Conservation (phyloP, 2,797 vertebrate genomes). For the Prionace glauca region DNA sequence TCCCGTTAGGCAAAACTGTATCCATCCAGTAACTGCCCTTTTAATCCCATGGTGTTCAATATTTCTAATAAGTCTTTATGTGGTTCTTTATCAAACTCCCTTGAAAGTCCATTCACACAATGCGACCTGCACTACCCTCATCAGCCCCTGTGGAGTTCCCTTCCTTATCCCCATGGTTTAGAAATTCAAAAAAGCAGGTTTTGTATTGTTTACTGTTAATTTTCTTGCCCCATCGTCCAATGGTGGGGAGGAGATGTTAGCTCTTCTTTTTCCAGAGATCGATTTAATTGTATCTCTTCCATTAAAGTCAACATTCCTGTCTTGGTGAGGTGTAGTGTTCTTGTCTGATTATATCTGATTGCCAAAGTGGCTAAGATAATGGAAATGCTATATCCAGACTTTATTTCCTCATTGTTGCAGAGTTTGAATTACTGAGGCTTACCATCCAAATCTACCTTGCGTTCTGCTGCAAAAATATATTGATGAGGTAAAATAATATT, state of each 20-base stretch:
- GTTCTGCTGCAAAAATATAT: background rate
- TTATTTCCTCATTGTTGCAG: too few species aligned
- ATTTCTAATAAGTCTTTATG: background rate
- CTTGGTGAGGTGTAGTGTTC: background rate
- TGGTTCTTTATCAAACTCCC: background rate
- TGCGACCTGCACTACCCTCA: background rate
- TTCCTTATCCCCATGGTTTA: background rate
- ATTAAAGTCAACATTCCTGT: background rate
- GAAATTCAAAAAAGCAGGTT: background rate
- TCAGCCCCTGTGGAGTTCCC: background rate
- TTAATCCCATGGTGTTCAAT: background rate
- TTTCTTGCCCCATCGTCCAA: background rate
- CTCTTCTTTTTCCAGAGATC: background rate
- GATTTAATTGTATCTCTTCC: background rate
- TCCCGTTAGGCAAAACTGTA: too few species aligned
- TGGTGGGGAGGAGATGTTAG: too few species aligned
- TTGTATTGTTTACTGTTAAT: background rate
- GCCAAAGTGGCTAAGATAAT: background rate
- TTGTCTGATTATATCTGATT: background rate
- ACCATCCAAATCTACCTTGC: background rate
- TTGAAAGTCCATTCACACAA: background rate
- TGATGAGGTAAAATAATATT: constrained; percentile 16
- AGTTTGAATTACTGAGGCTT: background rate
- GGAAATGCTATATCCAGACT: background rate
- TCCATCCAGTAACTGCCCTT: background rate